Evolutionary conservation across 2,797 vertebrate species (phyloP).

Genomic region (Gallinago solitaria): DNA sequence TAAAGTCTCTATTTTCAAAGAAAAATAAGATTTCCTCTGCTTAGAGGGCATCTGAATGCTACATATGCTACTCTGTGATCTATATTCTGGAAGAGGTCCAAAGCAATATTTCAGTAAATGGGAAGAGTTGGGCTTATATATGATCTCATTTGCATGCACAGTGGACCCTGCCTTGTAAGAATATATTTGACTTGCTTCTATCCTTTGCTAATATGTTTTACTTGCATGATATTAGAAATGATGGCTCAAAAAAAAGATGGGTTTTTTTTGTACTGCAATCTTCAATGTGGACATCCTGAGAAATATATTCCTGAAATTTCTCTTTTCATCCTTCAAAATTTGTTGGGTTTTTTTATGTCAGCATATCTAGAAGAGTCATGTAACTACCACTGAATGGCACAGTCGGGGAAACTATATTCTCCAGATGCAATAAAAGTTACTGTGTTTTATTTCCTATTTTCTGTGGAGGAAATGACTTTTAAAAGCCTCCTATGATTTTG

Average conservation of each 20-base stretch:
- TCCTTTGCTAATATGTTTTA: constrained; percentile 6
- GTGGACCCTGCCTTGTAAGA: neutral
- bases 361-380: constrained; percentile 35
- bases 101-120: neutral
- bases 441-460: constrained; percentile 54
- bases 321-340: neutral
- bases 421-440: constrained; percentile 39
- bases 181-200: constrained; percentile 29
- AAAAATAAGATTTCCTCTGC: neutral
- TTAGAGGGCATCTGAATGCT: neutral
- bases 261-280: neutral
- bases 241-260: neutral
- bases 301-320: constrained; percentile 17
- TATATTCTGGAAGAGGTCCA: neutral
- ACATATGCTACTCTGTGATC: neutral
- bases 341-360: neutral
- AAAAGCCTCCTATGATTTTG: constrained; percentile 30
- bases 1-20: neutral
- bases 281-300: neutral
- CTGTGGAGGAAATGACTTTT: neutral
- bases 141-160: constrained; percentile 3
- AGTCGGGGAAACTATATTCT: neutral
- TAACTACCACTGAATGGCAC: constrained; percentile 24
- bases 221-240: neutral
- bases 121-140: neutral